Conservation (phyloP, 2,113 vertebrate species). For the Sapajus apella region DNA sequence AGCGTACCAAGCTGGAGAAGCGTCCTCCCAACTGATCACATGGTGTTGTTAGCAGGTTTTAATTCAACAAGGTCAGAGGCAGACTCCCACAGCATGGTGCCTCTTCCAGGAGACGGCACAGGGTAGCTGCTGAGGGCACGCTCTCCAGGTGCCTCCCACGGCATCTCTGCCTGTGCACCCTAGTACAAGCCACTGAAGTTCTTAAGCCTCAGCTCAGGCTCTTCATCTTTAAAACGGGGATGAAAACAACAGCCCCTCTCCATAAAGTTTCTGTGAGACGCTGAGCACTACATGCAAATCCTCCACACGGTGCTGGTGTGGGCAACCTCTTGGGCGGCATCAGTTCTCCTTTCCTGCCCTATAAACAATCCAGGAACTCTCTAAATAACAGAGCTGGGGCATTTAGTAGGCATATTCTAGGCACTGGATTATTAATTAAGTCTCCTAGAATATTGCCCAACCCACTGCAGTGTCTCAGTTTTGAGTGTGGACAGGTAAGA, state of each 20-base stretch:
- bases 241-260: not conserved
- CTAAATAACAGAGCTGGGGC: not conserved
- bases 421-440: not conserved
- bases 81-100: rapidly evolving
- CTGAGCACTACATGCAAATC: rapidly evolving
- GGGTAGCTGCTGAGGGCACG: rapidly evolving
- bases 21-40: not conserved
- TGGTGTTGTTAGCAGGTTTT: not conserved
- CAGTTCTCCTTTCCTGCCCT: not conserved
- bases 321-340: rapidly evolving
- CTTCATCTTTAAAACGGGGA: not conserved
- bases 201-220: not conserved
- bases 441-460: not conserved
- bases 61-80: not conserved
- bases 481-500: not conserved
- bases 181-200: not conserved
- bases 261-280: not conserved
- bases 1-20: rapidly evolving
- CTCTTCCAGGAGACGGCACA: not conserved
- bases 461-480: rapidly evolving
- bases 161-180: not conserved
- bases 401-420: not conserved
- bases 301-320: not conserved
- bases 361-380: not conserved
- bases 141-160: not conserved